These are phyloP conservation scores for Lutraria rhynchaena DNA, from an alignment of 1,140 invertebrate species.

Conservation along the genomic window DNA sequence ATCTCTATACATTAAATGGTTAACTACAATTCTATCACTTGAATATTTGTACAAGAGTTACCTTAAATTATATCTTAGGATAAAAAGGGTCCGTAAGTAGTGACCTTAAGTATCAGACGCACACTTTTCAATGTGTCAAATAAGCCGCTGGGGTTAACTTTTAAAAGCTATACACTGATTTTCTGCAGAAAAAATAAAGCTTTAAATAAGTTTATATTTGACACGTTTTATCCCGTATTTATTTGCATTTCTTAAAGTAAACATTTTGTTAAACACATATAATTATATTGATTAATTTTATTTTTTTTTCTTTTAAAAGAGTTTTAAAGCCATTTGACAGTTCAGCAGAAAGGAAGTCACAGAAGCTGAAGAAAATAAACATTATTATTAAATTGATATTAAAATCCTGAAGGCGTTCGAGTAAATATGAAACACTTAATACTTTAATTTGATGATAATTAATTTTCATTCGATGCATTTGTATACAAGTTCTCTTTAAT, in stretches of 20 bases:
- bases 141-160: slow-evolving; percentile 10
- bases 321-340: no score
- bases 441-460: no score
- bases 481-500: no score
- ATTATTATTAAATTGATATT: no score
- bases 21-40: slow-evolving; percentile 6
- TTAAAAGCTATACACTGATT: not conserved
- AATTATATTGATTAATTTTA: no score
- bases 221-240: slow-evolving; percentile 10
- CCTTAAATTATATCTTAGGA: not conserved
- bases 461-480: no score
- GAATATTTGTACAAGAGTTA: slow-evolving; percentile 25
- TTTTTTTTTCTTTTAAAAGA: no score
- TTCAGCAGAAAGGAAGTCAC: no score
- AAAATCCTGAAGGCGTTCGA: no score
- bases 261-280: not conserved
- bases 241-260: slow-evolving; percentile 22
- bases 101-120: not conserved
- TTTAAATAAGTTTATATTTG: not conserved
- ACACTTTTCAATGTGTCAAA: not conserved
- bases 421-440: no score
- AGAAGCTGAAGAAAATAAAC: no score
- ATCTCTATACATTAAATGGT: slow-evolving; percentile 33
- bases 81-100: not conserved
- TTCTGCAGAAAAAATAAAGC: not conserved